phyloP scores from a whole-genome alignment of 2,113 vertebrate genomes.

The Colistium nudipinnis region DNA sequence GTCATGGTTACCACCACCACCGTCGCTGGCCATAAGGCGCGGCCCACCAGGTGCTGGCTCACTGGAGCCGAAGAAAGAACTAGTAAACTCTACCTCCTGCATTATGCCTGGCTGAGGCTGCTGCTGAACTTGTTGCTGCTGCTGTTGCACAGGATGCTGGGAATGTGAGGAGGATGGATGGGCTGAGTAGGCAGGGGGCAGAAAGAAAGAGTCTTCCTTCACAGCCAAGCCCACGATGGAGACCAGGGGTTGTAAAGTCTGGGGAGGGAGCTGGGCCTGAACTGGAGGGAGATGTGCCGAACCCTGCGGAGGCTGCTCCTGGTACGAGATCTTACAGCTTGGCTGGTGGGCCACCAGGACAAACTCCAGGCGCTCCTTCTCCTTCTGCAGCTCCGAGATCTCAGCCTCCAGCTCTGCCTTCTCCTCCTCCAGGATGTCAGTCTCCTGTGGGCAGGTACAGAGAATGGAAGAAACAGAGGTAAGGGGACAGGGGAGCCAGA shows the following conservation, averaged over 20 bases:
- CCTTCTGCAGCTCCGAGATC: conserved; percentile 94
- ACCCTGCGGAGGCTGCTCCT: conserved; percentile 79
- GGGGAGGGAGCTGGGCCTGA: conserved; percentile 62
- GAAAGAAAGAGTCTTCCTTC: conserved; percentile 89
- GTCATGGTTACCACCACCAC: conserved; percentile 82
- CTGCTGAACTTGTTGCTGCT: conserved; percentile 70
- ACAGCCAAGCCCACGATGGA: conserved; percentile 83
- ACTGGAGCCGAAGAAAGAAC: conserved; percentile 92
- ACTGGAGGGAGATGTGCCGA: conserved; percentile 64
- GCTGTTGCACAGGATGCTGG: conserved; percentile 77
- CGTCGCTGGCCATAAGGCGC: conserved; percentile 82
- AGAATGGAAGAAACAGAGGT: conserved; percentile 13
- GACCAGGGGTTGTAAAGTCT: conserved; percentile 68
- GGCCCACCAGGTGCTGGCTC: conserved; percentile 84
- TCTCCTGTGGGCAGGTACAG: conserved; percentile 84
- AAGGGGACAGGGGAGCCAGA: conserved; percentile 1
- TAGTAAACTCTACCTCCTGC: conserved; percentile 91
- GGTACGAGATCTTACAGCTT: conserved; percentile 91
- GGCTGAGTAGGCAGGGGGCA: conserved; percentile 83
- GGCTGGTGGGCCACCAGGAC: conserved; percentile 94
- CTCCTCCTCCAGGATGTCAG: conserved; percentile 93
- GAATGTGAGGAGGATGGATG: conserved; percentile 78
- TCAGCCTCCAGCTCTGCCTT: conserved; percentile 95
- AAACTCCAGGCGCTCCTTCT: conserved; percentile 95
- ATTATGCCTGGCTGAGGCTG: conserved; percentile 81